Conservation (phyloP, 2,113 vertebrate genomes). For the Phoxinus phoxinus region DNA sequence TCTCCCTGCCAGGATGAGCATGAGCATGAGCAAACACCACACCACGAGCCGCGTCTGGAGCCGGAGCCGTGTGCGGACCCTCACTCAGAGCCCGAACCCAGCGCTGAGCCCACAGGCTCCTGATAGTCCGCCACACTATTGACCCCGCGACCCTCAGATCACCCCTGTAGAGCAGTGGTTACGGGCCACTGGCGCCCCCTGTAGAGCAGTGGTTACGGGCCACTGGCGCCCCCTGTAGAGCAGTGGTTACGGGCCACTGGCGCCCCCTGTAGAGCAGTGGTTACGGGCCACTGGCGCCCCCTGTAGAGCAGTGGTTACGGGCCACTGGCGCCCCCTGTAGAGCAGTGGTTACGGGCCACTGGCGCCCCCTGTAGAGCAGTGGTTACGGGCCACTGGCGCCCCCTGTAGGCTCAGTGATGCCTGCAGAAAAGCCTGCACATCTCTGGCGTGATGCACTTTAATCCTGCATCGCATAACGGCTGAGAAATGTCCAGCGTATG, state of each 20-base stretch:
- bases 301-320: not conserved
- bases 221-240: not conserved
- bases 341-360: not conserved
- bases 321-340: not conserved
- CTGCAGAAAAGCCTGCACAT: not conserved
- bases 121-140: slow-evolving; percentile 19
- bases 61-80: slow-evolving; percentile 17
- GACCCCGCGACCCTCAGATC: not conserved
- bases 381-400: not conserved
- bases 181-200: too few species aligned
- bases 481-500: not conserved
- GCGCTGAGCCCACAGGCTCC: slow-evolving; percentile 48
- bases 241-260: not conserved
- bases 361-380: not conserved
- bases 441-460: not conserved
- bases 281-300: not conserved
- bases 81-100: slow-evolving; percentile 32
- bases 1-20: slow-evolving; percentile 21
- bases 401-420: not conserved
- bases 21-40: slow-evolving; percentile 35
- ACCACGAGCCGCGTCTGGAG: slow-evolving; percentile 17
- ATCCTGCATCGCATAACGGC: not conserved
- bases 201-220: too few species aligned
- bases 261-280: not conserved
- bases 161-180: not conserved